Percentiles rank a stretch among this genome's conserved stretches.
phyloP scores from a whole-genome alignment of 2,888 invertebrate species.

The Watsonalla binaria region DNA sequence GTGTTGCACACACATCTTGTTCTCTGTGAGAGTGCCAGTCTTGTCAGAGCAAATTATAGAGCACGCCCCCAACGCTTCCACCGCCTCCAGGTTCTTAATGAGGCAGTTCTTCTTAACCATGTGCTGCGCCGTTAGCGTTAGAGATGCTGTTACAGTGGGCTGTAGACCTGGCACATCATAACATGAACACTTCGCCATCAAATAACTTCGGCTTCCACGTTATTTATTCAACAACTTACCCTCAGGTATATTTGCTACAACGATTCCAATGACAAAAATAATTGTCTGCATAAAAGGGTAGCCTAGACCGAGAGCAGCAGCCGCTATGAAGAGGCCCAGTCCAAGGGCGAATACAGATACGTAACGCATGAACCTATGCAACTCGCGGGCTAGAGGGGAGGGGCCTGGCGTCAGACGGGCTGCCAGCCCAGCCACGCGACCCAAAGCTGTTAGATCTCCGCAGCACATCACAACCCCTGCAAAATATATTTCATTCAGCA shows the following conservation, averaged over 20 bases:
- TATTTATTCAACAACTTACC: slow-evolving; percentile 50
- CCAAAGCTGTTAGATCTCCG: slow-evolving; percentile 90
- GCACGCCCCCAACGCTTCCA: slow-evolving; percentile 98
- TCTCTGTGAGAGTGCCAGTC: slow-evolving; percentile 98
- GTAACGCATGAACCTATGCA: slow-evolving; percentile 96
- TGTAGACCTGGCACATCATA: slow-evolving; percentile 81
- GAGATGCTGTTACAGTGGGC: slow-evolving; percentile 98
- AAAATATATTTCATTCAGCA: slow-evolving; percentile 5
- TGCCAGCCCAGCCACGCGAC: slow-evolving; percentile 94
- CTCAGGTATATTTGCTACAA: slow-evolving; percentile 99
- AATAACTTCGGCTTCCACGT: neutral
- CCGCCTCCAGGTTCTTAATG: slow-evolving; percentile 99
- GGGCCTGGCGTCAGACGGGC: slow-evolving; percentile 95
- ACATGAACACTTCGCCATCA: neutral
- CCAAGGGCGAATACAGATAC: slow-evolving; percentile 95
- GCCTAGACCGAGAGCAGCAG: slow-evolving; percentile 94
- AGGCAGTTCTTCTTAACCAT: slow-evolving; percentile 99
- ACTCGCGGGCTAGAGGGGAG: slow-evolving; percentile 97
- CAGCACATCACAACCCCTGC: slow-evolving; percentile 89
- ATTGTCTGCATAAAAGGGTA: slow-evolving; percentile 99
- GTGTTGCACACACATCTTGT: slow-evolving; percentile 98
- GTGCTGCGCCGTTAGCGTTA: slow-evolving; percentile 97
- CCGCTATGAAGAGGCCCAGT: slow-evolving; percentile 95
- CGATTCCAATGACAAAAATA: slow-evolving; percentile 97
- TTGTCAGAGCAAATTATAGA: slow-evolving; percentile 99